Evolutionary conservation across 1,140 invertebrate species (phyloP).

Genomic region (Neuroterus valhalla): DNA sequence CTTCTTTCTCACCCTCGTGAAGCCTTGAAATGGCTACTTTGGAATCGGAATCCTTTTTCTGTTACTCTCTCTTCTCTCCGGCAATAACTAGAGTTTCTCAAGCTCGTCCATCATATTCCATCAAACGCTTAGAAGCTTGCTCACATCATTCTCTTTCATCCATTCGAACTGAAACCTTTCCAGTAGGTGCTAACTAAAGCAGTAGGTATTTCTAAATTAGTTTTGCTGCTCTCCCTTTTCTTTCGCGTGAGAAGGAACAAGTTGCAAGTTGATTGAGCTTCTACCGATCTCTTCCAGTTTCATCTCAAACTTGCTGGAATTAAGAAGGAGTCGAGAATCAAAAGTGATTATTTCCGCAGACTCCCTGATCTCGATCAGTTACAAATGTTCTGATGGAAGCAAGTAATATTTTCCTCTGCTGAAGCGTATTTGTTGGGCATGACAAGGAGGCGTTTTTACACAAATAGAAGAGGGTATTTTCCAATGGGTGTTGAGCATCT

Average conservation of each 20-base stretch:
- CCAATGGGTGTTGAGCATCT: too few relatives aligned
- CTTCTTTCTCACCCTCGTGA: conserved; percentile 34
- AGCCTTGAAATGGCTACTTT: conserved; percentile 48
- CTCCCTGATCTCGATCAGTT: too few relatives aligned
- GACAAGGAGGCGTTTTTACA: too few relatives aligned
- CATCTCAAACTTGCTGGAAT: neutral
- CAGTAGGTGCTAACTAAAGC: conserved; percentile 60
- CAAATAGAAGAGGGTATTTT: too few relatives aligned
- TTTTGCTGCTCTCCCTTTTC: conserved; percentile 48
- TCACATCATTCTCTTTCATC: conserved; percentile 49
- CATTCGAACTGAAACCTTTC: conserved; percentile 46
- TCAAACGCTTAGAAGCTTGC: conserved; percentile 54
- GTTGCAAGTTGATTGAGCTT: conserved; percentile 12
- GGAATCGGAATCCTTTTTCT: conserved; percentile 31
- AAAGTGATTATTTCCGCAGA: neutral
- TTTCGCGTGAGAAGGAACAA: conserved; percentile 16
- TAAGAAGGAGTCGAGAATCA: neutral
- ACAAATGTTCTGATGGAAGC: too few relatives aligned
- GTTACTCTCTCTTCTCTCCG: conserved; percentile 41
- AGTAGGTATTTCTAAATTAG: conserved; percentile 57
- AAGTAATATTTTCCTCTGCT: too few relatives aligned
- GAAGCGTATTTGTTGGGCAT: too few relatives aligned
- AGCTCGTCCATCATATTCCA: conserved; percentile 68
- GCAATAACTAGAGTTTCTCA: conserved; percentile 59
- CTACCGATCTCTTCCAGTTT: neutral